phyloP scores from a whole-genome alignment of 2,113 vertebrate genomes.

The Calypte anna region DNA sequence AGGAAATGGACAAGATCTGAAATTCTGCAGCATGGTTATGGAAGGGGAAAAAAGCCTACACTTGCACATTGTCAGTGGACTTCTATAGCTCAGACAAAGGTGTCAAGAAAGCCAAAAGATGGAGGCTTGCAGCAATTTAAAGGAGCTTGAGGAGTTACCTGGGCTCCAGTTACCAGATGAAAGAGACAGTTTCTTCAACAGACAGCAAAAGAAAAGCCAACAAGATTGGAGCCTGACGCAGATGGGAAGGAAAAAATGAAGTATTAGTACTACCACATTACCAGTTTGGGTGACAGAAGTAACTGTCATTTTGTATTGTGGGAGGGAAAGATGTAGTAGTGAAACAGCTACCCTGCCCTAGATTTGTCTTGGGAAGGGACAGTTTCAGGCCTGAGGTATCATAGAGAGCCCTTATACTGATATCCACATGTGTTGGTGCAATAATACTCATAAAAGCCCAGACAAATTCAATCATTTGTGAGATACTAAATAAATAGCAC shows the following conservation, averaged over 20 bases:
- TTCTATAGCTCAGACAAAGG: rapidly evolving
- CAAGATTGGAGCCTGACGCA: neutral
- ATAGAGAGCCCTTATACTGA: neutral
- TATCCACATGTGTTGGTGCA: neutral
- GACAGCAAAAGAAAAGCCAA: neutral
- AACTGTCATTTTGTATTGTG: neutral
- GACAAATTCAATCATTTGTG: neutral
- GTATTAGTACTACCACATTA: neutral
- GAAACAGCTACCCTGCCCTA: neutral
- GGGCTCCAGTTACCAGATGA: neutral
- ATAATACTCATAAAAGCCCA: neutral
- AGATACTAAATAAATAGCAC: neutral
- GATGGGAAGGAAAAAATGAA: neutral
- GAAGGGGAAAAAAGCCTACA: neutral
- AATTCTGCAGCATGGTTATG: neutral
- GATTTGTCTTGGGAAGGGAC: neutral
- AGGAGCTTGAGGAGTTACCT: neutral
- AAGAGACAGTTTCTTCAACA: neutral
- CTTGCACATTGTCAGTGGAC: neutral
- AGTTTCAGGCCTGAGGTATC: neutral
- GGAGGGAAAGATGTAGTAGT: neutral
- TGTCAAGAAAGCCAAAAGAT: neutral
- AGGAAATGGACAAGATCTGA: neutral
- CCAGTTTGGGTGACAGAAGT: neutral
- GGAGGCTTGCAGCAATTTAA: neutral